Evolutionary conservation across 2,888 invertebrate species (phyloP), one percentile per base, ranked within the genome.

Genomic region (Bursaphelenchus okinawaensis): DNA sequence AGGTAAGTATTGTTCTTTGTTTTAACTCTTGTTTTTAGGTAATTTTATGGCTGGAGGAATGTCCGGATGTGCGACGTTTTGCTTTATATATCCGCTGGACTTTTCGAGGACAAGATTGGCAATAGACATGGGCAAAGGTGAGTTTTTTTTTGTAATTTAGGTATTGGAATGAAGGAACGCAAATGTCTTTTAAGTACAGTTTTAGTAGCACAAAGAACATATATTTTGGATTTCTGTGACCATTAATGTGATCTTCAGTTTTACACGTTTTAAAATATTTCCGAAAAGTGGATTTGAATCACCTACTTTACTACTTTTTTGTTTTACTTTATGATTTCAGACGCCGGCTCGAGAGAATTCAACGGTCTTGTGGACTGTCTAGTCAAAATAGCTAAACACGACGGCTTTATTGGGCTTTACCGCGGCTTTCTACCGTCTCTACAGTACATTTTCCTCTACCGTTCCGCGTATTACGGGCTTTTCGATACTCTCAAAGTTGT

Each of bases 71-170:
- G 91, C 92, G 50, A 93, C 93, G 20, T 88, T 93, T 55, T 89
- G 91, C 85, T 92, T 93, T 85, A 93, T 93, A 77, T 93, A 93
- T 86, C 93, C 93, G 20, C 88, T 93, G 75, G 93, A 93, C 86
- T 93, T 91, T 86, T 92, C 92, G 77, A 88, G 93, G 87, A 93
- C 93, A 73, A 90, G 93, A 87, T 84, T 88, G 74, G 88, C 89
- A 82, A 87, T 92, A 81, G 93, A 93, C 85, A 90, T 92, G 77
- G 93, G 93, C 83, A 92, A 92, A 85, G 89, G 74, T 52, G 89
- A 85, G 57, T 71, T 54, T 40, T 31, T 19, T 22, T 63, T 40
- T 27, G 63, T 26, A 62, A 19, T 52, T 9, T 22, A 16, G 8
- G 6, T 27, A 56, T 56, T 19, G 22, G 2, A 54, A 54, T 20